Conservation (phyloP, 2,797 vertebrate genomes). For the Chiroxiphia lanceolata region DNA sequence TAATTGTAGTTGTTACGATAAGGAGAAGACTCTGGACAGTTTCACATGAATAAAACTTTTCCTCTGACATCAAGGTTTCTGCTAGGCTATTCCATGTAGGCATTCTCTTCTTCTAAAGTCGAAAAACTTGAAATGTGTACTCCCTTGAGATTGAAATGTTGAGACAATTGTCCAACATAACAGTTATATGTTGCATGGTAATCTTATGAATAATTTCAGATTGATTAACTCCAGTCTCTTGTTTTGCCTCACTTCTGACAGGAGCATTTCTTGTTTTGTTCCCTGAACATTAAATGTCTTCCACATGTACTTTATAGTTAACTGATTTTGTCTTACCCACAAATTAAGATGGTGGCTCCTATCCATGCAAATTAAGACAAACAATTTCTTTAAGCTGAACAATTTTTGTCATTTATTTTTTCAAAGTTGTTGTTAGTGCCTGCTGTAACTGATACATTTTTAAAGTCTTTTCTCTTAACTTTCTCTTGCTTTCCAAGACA, state of each 20-base stretch:
- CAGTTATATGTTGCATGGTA: background rate
- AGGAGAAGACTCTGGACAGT: background rate
- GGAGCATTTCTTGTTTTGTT: conserved; percentile 28
- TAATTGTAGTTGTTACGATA: conserved; percentile 13
- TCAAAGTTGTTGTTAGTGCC: background rate
- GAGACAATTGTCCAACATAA: background rate
- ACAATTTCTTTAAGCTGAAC: background rate
- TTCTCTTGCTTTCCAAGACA: background rate
- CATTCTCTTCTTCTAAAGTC: background rate
- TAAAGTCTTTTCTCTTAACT: background rate
- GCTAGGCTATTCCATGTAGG: background rate
- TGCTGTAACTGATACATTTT: background rate
- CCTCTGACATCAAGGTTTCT: conserved; percentile 7
- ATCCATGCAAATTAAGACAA: background rate
- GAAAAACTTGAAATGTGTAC: background rate
- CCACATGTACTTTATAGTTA: background rate
- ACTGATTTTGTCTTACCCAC: background rate
- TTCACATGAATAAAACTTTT: background rate
- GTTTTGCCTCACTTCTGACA: conserved; percentile 15
- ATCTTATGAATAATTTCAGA: background rate
- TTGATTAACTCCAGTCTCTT: conserved; percentile 13
- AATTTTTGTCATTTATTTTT: background rate
- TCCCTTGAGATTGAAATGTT: background rate
- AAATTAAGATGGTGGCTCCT: background rate
- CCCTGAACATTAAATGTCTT: conserved; percentile 23